Conservation (phyloP, 1,140 invertebrate genomes). For the Chionoecetes opilio region DNA sequence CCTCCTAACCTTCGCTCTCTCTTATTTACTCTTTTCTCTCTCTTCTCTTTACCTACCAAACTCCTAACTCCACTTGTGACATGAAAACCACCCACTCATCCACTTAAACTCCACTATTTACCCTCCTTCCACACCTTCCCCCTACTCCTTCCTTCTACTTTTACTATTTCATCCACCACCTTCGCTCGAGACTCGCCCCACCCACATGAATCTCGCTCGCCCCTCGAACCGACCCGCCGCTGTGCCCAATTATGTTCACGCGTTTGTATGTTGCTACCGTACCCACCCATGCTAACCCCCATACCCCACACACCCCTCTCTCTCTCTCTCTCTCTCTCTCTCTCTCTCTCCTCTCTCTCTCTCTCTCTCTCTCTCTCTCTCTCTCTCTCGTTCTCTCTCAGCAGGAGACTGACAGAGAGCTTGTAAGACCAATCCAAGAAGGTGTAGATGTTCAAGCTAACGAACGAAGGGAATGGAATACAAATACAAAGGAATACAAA, state of each 20-base stretch:
- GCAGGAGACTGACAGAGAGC: too few species aligned
- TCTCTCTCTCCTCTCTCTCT: not conserved
- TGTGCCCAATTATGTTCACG: conserved; percentile 28
- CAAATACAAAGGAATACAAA: too few species aligned
- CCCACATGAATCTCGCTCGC: not conserved
- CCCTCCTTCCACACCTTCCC: too few species aligned
- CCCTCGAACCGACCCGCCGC: not conserved
- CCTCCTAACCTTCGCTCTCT: too few species aligned
- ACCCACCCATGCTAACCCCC: not conserved
- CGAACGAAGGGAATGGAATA: too few species aligned
- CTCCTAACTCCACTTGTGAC: too few species aligned
- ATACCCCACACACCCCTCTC: not conserved
- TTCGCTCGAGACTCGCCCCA: not conserved
- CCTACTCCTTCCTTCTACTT: too few species aligned
- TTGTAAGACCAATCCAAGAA: too few species aligned
- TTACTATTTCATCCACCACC: not conserved
- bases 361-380: not conserved
- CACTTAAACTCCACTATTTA: not conserved
- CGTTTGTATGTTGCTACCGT: not conserved
- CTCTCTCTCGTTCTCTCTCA: too few species aligned
- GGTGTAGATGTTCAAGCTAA: too few species aligned
- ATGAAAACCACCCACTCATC: not conserved
- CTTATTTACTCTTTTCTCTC: too few species aligned
- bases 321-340: not conserved
- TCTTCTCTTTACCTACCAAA: too few species aligned